Evolutionary conservation across 2,888 invertebrate genomes (phyloP), one percentile per base, ranked within the genome.

Genomic region (Serripes groenlandicus): DNA sequence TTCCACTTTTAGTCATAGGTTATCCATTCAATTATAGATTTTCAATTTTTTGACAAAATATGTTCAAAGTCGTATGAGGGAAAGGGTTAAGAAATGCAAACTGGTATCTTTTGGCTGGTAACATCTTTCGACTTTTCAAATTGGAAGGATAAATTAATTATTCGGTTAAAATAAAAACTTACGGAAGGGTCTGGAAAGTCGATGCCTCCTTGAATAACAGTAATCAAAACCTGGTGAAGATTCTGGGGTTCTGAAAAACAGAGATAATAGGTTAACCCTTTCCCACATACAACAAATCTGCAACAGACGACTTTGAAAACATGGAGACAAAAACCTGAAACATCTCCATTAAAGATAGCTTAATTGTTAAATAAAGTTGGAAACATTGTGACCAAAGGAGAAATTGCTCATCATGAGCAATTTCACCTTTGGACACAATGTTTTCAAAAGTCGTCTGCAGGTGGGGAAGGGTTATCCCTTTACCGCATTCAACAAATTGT

Each of bases 101-200:
- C n/a, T n/a, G n/a, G n/a, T n/a, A n/a, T n/a, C n/a, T n/a, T n/a
- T n/a, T n/a, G n/a, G n/a, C n/a, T n/a, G n/a, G n/a, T n/a, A n/a
- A n/a, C n/a, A n/a, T n/a, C n/a, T n/a, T n/a, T n/a, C n/a, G n/a
- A n/a, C n/a, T n/a, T n/a, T n/a, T n/a, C n/a, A n/a, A n/a, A n/a
- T n/a, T n/a, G n/a, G 15, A 42, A 15, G 15, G 42, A 42, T 42
- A 42, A 49, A 21, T 49, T 1, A 49, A 49, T 49, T 15, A 49
- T 49, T 49, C 21, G 2, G n/a, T n/a, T n/a, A n/a, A n/a, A n/a
- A n/a, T n/a, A n/a, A 7, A n/a, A 18, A 82, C 91, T 92, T 91
- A 95, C 95, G 89, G 94, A 93, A 28, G 95, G 95, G 91, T 96
- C 96, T 11, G 95, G 94, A 82, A 94, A 94, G 62, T 95, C 95